phyloP scores from a whole-genome alignment of 2,888 invertebrate species.

The Euphydryas editha region DNA sequence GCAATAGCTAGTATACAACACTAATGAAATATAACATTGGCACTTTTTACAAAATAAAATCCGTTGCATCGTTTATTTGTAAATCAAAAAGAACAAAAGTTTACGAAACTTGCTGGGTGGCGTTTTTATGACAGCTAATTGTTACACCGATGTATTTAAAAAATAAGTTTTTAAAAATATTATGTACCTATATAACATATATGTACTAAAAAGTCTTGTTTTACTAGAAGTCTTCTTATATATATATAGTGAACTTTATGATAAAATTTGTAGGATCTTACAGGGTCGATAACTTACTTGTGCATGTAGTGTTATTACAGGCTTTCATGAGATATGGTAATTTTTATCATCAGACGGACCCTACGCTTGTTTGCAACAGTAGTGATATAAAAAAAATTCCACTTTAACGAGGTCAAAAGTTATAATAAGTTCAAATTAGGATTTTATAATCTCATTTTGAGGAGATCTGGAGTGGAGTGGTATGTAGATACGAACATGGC shows the following conservation, averaged over 20 bases:
- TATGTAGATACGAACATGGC: too few species aligned
- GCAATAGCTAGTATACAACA: neutral
- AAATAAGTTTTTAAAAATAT: neutral
- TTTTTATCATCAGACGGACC: too few species aligned
- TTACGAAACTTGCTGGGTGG: constrained; percentile 36
- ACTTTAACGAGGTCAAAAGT: neutral
- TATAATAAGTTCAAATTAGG: neutral
- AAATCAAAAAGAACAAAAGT: constrained; percentile 33
- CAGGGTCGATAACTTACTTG: too few species aligned
- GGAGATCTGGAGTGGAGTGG: too few species aligned
- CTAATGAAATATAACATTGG: constrained; percentile 3
- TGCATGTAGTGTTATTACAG: too few species aligned
- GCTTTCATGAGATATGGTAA: too few species aligned
- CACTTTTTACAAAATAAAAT: constrained; percentile 18
- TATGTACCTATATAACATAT: neutral
- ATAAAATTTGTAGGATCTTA: too few species aligned
- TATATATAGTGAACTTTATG: too few species aligned
- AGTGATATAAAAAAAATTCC: too few species aligned
- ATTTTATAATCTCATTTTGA: too few species aligned
- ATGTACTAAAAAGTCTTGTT: neutral
- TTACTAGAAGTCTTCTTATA: too few species aligned
- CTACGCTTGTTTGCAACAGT: too few species aligned
- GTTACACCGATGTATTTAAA: constrained; percentile 21
- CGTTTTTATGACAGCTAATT: constrained; percentile 30
- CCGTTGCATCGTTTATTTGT: constrained; percentile 26